Conservation (phyloP, 2,113 vertebrate genomes). For the Zapus hudsonius region DNA sequence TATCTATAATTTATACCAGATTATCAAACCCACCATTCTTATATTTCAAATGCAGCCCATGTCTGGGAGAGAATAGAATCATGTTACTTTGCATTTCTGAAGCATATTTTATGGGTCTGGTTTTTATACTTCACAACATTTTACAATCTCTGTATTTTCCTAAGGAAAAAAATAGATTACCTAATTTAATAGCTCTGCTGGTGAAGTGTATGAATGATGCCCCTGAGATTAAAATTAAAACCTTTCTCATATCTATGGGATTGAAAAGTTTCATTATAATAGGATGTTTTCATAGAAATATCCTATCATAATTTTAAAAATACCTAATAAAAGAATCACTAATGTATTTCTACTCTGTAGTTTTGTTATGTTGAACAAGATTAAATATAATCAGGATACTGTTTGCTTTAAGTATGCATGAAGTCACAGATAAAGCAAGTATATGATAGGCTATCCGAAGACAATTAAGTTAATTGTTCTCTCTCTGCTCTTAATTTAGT, state of each 20-base stretch:
- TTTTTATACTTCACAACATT: conserved; percentile 79
- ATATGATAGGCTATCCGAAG: not conserved
- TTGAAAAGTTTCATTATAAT: conserved; percentile 65
- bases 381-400: conserved; percentile 31
- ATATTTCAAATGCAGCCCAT: not conserved
- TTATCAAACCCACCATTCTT: conserved; percentile 18
- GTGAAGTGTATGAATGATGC: conserved; percentile 65
- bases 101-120: conserved; percentile 76
- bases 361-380: conserved; percentile 51
- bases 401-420: conserved; percentile 23
- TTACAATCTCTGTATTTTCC: conserved; percentile 78
- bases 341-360: conserved; percentile 15
- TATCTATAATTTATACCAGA: not conserved
- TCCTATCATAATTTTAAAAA: conserved; percentile 60
- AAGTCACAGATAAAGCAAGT: conserved; percentile 41
- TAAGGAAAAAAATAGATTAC: conserved; percentile 74
- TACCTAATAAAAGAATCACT: conserved; percentile 55
- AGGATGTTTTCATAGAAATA: conserved; percentile 73
- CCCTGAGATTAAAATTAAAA: conserved; percentile 77
- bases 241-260: conserved; percentile 73
- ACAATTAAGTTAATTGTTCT: conserved; percentile 7
- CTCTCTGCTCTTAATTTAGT: conserved; percentile 19
- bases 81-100: conserved; percentile 72
- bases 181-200: conserved; percentile 79
- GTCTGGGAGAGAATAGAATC: conserved; percentile 69